phyloP scores from a whole-genome alignment of 1,140 invertebrate species.

The Phymastichus coffea region DNA sequence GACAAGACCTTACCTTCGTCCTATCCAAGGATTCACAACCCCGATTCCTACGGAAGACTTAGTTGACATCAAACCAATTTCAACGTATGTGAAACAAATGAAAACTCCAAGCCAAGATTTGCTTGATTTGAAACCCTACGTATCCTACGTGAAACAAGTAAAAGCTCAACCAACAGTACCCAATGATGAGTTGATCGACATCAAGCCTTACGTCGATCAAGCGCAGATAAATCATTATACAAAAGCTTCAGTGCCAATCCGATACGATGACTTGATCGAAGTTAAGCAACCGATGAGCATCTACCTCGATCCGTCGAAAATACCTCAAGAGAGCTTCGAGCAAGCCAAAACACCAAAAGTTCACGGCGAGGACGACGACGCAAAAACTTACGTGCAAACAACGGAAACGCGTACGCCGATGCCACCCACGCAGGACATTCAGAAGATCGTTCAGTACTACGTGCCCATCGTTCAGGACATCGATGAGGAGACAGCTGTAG shows the following conservation, averaged over 20 bases:
- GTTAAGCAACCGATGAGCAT: too few relatives aligned
- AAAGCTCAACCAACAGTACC: not conserved
- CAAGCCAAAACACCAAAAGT: conserved; percentile 4
- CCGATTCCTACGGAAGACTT: not conserved
- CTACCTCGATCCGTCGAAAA: too few relatives aligned
- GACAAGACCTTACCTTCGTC: not conserved
- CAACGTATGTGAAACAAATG: not conserved
- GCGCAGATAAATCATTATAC: conserved; percentile 17
- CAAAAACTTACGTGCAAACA: not conserved
- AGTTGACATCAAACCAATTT: not conserved
- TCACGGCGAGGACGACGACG: conserved; percentile 11
- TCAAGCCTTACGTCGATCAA: not conserved
- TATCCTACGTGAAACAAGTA: too few relatives aligned
- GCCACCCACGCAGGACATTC: conserved; percentile 17
- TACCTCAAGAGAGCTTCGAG: too few relatives aligned
- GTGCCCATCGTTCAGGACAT: conserved; percentile 43
- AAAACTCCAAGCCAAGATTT: not conserved
- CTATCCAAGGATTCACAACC: not conserved
- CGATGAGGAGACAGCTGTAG: conserved; percentile 26
- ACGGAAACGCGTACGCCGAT: not conserved
- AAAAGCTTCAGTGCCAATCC: not conserved
- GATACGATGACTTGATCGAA: too few relatives aligned
- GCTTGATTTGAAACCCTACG: too few relatives aligned
- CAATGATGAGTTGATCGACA: not conserved
- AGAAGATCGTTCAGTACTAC: conserved; percentile 47